These are phyloP conservation scores for Yponomeuta sedellus DNA, from an alignment of 2,888 invertebrate genomes.

Conservation along the genomic window DNA sequence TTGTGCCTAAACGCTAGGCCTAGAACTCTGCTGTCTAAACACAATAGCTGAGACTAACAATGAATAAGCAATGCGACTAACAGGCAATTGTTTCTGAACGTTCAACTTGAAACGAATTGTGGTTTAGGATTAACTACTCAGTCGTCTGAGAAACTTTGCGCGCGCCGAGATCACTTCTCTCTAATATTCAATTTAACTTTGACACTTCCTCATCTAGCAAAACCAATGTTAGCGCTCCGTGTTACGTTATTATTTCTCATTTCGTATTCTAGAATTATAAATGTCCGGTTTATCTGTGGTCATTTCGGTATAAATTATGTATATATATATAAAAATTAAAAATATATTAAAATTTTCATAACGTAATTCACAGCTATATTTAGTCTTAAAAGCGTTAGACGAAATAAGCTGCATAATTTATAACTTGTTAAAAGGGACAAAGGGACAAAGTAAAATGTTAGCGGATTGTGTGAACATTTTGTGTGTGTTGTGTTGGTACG, in stretches of 20 bases:
- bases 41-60: constrained; percentile 31
- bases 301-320: background rate
- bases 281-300: background rate
- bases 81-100: constrained; percentile 55
- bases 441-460: too few species aligned
- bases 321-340: too few species aligned
- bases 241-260: constrained; percentile 44
- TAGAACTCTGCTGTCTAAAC: background rate
- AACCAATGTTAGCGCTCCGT: constrained; percentile 64
- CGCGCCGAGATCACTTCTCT: constrained; percentile 62
- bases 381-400: too few species aligned
- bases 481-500: too few species aligned
- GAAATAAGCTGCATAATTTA: too few species aligned
- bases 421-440: too few species aligned
- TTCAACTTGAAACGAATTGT: constrained; percentile 64
- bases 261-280: constrained; percentile 23
- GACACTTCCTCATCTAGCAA: constrained; percentile 68
- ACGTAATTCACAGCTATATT: too few species aligned
- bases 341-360: too few species aligned
- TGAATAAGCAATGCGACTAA: constrained; percentile 57
- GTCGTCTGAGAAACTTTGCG: constrained; percentile 56
- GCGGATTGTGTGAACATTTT: too few species aligned
- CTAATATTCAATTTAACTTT: constrained; percentile 77
- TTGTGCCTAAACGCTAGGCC: constrained; percentile 6
- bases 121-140: constrained; percentile 72